Conservation (phyloP, 2,113 vertebrate species). For the Gopherus evgoodei region DNA sequence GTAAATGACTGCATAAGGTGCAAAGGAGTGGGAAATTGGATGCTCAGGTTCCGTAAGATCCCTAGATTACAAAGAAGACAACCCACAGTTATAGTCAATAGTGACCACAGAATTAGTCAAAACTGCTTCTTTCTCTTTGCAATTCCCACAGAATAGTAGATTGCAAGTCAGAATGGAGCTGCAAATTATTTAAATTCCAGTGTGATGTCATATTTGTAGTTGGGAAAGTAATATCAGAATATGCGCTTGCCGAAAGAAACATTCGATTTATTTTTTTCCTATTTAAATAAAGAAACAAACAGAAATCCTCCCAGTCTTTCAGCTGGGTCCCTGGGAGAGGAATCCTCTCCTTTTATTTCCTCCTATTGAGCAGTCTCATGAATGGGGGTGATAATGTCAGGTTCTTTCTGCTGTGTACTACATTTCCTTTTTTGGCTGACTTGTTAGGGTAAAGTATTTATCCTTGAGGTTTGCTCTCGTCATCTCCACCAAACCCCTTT, state of each 20-base stretch:
- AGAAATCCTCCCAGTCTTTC: not conserved
- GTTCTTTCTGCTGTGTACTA: not conserved
- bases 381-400: not conserved
- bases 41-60: rapidly evolving
- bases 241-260: not conserved
- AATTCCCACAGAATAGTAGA: not conserved
- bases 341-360: not conserved
- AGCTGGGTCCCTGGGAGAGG: not conserved
- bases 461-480: not conserved
- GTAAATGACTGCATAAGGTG: not conserved
- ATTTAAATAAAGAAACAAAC: not conserved
- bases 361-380: not conserved
- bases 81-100: not conserved
- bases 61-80: rapidly evolving
- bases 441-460: not conserved
- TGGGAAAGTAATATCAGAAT: not conserved
- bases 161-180: not conserved
- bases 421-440: not conserved
- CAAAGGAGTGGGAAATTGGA: rapidly evolving
- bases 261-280: not conserved
- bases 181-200: not conserved
- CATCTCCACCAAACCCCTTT: not conserved
- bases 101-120: rapidly evolving
- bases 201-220: rapidly evolving
- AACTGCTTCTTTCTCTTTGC: not conserved